These are phyloP conservation scores for Hycleus cichorii DNA, from an alignment of 1,140 invertebrate genomes.

Conservation along the genomic window DNA sequence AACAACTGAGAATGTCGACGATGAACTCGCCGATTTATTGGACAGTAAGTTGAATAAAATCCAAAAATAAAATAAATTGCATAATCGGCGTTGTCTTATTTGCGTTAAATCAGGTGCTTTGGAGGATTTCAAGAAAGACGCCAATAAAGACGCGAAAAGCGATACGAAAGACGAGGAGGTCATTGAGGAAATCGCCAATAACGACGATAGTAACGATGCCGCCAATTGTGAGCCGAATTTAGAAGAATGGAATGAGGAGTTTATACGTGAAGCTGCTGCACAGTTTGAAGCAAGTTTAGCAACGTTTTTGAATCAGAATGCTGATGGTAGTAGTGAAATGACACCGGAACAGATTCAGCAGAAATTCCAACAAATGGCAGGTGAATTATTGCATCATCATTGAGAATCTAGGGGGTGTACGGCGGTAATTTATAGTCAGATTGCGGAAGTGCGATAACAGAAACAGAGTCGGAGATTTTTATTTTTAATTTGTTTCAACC, in stretches of 20 bases:
- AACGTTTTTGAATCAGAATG: slow-evolving; percentile 42
- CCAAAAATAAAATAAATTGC: not conserved
- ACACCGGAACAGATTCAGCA: slow-evolving; percentile 29
- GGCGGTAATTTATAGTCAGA: no score
- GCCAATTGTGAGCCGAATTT: not conserved
- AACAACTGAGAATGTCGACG: slow-evolving; percentile 26
- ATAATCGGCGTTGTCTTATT: not conserved
- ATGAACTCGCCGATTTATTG: slow-evolving; percentile 35
- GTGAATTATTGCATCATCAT: not conserved
- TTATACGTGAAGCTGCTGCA: slow-evolving; percentile 52
- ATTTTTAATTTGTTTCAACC: no score
- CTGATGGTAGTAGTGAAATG: slow-evolving; percentile 36
- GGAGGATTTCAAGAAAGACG: slow-evolving; percentile 46
- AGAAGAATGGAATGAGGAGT: slow-evolving; percentile 53
- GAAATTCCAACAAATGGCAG: slow-evolving; percentile 37
- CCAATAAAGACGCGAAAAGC: slow-evolving; percentile 16
- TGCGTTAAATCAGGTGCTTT: slow-evolving; percentile 44
- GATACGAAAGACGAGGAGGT: slow-evolving; percentile 22
- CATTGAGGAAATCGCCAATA: slow-evolving; percentile 10
- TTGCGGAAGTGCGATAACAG: no score
- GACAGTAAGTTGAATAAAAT: slow-evolving; percentile 28
- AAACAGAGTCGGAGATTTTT: no score
- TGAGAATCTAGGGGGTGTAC: not conserved
- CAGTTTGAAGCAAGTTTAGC: slow-evolving; percentile 57
- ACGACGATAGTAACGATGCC: slow-evolving; percentile 13